phyloP scores from a whole-genome alignment of 2,888 invertebrate genomes.

The Hydriomena furcata region DNA sequence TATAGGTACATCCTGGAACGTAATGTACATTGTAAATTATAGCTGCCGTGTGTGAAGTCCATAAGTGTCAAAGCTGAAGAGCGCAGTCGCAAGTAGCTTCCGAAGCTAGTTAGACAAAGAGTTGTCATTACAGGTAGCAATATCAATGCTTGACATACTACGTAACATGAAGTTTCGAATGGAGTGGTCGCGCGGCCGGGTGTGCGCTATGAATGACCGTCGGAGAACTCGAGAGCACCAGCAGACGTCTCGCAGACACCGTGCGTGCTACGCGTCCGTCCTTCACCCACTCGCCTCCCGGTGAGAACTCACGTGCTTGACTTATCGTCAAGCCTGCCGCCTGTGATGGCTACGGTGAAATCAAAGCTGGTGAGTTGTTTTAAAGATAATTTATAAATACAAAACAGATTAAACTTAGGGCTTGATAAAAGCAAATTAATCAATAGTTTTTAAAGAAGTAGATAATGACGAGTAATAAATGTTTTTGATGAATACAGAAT shows the following conservation, averaged over 20 bases:
- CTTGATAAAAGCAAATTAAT: no score
- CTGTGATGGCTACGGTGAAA: slow-evolving; percentile 18
- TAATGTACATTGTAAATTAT: no score
- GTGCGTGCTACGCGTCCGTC: slow-evolving; percentile 59
- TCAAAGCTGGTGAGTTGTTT: slow-evolving; percentile 37
- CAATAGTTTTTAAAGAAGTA: no score
- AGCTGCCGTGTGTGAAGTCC: no score
- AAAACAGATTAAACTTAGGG: no score
- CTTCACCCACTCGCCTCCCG: slow-evolving; percentile 27
- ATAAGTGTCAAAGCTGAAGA: background rate
- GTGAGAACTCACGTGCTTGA: slow-evolving; percentile 33
- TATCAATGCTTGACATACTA: slow-evolving; percentile 11
- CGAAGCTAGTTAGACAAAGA: background rate
- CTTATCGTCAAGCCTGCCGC: slow-evolving; percentile 22
- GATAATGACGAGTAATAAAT: no score
- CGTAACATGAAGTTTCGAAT: slow-evolving; percentile 22
- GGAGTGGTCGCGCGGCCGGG: slow-evolving; percentile 12
- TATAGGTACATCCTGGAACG: no score
- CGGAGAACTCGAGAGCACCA: slow-evolving; percentile 27
- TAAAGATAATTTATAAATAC: no score
- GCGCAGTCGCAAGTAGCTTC: background rate
- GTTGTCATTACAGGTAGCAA: background rate
- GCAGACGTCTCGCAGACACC: slow-evolving; percentile 68
- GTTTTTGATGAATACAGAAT: no score
- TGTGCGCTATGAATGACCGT: slow-evolving; percentile 50